Percentiles rank a stretch among this genome's conserved stretches.
These are phyloP conservation scores for Plectrocnemia conspersa DNA, from an alignment of 1,140 invertebrate species.

Conservation along the genomic window DNA sequence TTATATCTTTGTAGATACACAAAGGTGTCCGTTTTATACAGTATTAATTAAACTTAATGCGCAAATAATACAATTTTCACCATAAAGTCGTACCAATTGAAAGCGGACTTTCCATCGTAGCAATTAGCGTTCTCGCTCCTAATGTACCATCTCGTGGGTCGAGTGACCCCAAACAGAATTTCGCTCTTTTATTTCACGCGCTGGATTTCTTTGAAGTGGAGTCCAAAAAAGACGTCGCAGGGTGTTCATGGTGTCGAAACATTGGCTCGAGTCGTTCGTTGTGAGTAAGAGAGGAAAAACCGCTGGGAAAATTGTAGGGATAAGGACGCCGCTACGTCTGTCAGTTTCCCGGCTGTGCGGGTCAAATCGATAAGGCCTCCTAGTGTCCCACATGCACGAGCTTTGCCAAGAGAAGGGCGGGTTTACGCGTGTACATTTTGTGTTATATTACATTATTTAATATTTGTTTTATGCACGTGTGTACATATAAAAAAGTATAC, in stretches of 20 bases:
- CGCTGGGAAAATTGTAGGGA: neutral
- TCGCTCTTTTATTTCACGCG: conserved; percentile 1
- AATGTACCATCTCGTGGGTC: neutral
- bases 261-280: neutral
- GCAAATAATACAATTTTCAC: no score
- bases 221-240: conserved; percentile 4
- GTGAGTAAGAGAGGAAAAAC: neutral
- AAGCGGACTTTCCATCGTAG: neutral
- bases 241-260: neutral
- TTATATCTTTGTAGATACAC: no score
- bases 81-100: neutral
- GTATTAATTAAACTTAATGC: no score
- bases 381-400: conserved; percentile 1
- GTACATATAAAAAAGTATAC: no score
- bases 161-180: neutral
- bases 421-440: no score
- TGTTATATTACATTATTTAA: no score
- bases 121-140: conserved; percentile 7
- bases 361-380: conserved; percentile 21
- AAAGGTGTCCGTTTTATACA: no score
- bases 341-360: neutral
- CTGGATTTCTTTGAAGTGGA: neutral
- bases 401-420: neutral
- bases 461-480: no score
- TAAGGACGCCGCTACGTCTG: neutral